Percentiles rank a stretch among this genome's conserved stretches.
Evolutionary conservation across 2,113 vertebrate species (phyloP).

Genomic region (Leptobrachium ailaonicum): DNA sequence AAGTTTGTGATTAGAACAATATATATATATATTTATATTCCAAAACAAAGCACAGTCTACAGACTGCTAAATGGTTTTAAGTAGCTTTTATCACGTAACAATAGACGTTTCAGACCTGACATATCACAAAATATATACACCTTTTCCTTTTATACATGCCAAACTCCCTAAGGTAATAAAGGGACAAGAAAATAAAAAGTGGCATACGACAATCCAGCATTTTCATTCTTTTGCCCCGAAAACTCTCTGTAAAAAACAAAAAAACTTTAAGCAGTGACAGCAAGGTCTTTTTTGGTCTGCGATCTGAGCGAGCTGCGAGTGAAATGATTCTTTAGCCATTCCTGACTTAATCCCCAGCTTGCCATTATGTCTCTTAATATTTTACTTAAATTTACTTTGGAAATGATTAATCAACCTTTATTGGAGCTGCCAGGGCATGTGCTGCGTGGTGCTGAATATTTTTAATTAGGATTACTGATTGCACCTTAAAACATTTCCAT

Average conservation of each 20-base stretch:
- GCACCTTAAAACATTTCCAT: slow-evolving; percentile 17
- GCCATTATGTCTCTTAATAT: slow-evolving; percentile 24
- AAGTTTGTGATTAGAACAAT: too few relatives aligned
- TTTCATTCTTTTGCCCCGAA: not conserved
- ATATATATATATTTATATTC: too few relatives aligned
- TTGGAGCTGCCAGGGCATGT: slow-evolving; percentile 32
- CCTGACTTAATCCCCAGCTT: slow-evolving; percentile 10
- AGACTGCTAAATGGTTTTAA: too few relatives aligned
- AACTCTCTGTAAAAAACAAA: not conserved
- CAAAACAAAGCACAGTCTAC: too few relatives aligned
- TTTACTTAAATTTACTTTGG: slow-evolving; percentile 33
- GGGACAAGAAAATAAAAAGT: not conserved
- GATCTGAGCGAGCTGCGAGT: not conserved
- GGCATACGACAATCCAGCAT: not conserved
- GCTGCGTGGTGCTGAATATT: slow-evolving; percentile 45
- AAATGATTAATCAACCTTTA: slow-evolving; percentile 49
- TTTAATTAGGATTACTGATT: slow-evolving; percentile 25
- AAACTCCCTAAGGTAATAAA: too few relatives aligned
- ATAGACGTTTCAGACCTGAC: too few relatives aligned
- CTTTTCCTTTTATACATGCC: too few relatives aligned
- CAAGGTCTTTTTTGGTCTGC: not conserved
- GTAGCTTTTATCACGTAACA: too few relatives aligned
- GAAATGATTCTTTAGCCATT: not conserved
- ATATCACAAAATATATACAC: too few relatives aligned
- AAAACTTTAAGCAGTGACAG: not conserved